Evolutionary conservation across 2,113 vertebrate species (phyloP).

Genomic region (Pagrus major): DNA sequence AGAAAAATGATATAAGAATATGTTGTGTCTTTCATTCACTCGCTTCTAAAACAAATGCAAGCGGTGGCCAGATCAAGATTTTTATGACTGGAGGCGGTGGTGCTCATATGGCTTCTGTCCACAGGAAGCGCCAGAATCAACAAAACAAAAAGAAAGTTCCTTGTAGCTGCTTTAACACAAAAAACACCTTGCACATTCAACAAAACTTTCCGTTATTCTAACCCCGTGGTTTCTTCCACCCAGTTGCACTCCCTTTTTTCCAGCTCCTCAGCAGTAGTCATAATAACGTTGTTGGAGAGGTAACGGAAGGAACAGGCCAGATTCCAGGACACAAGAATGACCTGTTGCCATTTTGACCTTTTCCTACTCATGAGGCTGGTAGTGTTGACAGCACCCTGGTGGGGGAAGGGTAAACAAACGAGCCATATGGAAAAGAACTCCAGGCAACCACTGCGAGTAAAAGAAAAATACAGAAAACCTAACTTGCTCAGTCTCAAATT

Average conservation of each 20-base stretch:
- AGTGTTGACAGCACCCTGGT: conserved; percentile 68
- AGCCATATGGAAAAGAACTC: conserved; percentile 48
- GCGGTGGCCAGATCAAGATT: too few relatives aligned
- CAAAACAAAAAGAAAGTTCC: too few relatives aligned
- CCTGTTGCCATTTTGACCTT: conserved; percentile 58
- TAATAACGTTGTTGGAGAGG: conserved; percentile 2
- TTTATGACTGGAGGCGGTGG: too few relatives aligned
- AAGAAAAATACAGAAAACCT: conserved; percentile 10
- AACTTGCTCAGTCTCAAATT: neutral
- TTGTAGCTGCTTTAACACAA: too few relatives aligned
- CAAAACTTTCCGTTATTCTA: conserved; percentile 9
- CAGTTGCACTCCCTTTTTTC: neutral
- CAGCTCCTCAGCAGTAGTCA: conserved; percentile 20
- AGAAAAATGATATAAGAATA: too few relatives aligned
- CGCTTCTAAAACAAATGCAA: too few relatives aligned
- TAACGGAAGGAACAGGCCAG: conserved; percentile 17
- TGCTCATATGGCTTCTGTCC: too few relatives aligned
- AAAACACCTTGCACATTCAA: neutral
- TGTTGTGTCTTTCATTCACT: too few relatives aligned
- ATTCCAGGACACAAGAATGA: conserved; percentile 40
- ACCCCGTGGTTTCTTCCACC: neutral
- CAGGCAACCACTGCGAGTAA: conserved; percentile 30
- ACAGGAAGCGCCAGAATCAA: too few relatives aligned
- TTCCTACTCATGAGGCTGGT: conserved; percentile 37
- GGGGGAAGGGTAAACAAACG: conserved; percentile 71